Percentiles rank a stretch among this genome's conserved stretches.
Conservation (phyloP, 2,888 invertebrate genomes). For the Physocephala rufipes region DNA sequence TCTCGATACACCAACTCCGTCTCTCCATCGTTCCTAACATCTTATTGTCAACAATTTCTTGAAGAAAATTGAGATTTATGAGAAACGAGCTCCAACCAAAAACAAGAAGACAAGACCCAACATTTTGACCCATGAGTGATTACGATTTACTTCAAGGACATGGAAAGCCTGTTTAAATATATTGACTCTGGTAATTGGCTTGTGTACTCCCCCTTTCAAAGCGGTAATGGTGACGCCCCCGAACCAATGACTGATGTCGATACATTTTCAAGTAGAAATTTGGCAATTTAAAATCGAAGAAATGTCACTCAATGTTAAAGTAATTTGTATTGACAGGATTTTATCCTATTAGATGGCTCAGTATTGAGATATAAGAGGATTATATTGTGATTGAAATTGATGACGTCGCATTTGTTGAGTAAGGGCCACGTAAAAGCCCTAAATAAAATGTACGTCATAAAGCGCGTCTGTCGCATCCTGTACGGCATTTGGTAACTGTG, state of each 20-base stretch:
- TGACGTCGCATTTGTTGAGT: too few relatives aligned
- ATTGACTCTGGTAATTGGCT: not conserved
- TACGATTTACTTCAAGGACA: slow-evolving; percentile 46
- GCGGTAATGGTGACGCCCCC: not conserved
- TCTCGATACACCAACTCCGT: not conserved
- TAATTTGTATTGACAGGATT: slow-evolving; percentile 9
- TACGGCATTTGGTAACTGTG: too few relatives aligned
- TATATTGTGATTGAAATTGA: too few relatives aligned
- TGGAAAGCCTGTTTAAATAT: not conserved
- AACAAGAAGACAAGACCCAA: too few relatives aligned
- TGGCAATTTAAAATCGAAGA: slow-evolving; percentile 39
- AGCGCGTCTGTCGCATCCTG: too few relatives aligned
- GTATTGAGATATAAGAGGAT: too few relatives aligned
- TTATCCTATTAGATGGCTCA: not conserved
- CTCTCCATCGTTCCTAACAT: not conserved
- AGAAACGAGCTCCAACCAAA: slow-evolving; percentile 9
- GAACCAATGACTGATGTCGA: not conserved
- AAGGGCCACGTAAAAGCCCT: too few relatives aligned
- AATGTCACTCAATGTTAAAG: slow-evolving; percentile 37
- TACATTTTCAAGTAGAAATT: not conserved
- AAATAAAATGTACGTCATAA: too few relatives aligned
- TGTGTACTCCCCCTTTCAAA: too few relatives aligned
- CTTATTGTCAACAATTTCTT: not conserved
- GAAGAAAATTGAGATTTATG: slow-evolving; percentile 30
- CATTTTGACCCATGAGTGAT: slow-evolving; percentile 46